phyloP scores from a whole-genome alignment of 2,888 invertebrate species.

The Chouioia cunea region DNA sequence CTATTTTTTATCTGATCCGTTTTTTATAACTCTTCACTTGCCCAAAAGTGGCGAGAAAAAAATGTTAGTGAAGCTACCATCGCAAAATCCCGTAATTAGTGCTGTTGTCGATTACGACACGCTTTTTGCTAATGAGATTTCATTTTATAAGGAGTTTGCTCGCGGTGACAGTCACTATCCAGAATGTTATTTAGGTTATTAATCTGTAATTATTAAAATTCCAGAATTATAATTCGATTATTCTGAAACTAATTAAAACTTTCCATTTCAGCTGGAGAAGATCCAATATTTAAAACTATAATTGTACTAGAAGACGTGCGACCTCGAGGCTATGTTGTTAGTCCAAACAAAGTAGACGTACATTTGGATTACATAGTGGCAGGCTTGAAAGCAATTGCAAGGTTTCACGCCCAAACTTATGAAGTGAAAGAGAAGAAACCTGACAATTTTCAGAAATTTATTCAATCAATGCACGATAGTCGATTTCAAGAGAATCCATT shows the following conservation, averaged over 20 bases:
- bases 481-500: slow-evolving; percentile 45
- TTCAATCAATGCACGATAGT: slow-evolving; percentile 47
- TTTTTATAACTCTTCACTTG: too few relatives aligned
- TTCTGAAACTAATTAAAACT: too few relatives aligned
- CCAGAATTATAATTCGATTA: too few relatives aligned
- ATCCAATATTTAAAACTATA: slow-evolving; percentile 42
- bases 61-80: slow-evolving; percentile 15
- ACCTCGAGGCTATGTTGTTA: slow-evolving; percentile 50
- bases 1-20: too few relatives aligned
- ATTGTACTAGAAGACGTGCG: slow-evolving; percentile 57
- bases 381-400: slow-evolving; percentile 57
- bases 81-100: background rate
- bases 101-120: background rate
- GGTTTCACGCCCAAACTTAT: slow-evolving; percentile 59
- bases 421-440: slow-evolving; percentile 53
- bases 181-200: slow-evolving; percentile 41
- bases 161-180: slow-evolving; percentile 42
- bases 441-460: slow-evolving; percentile 51
- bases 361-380: slow-evolving; percentile 55
- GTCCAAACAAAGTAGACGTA: slow-evolving; percentile 45
- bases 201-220: background rate
- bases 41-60: too few relatives aligned
- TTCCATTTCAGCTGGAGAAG: slow-evolving; percentile 31
- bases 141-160: slow-evolving; percentile 56
- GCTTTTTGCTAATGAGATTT: slow-evolving; percentile 61